Percentiles rank a stretch among this genome's conserved stretches.
Conservation (phyloP, 2,797 vertebrate genomes). For the Acrossocheilus wenchowensis region DNA sequence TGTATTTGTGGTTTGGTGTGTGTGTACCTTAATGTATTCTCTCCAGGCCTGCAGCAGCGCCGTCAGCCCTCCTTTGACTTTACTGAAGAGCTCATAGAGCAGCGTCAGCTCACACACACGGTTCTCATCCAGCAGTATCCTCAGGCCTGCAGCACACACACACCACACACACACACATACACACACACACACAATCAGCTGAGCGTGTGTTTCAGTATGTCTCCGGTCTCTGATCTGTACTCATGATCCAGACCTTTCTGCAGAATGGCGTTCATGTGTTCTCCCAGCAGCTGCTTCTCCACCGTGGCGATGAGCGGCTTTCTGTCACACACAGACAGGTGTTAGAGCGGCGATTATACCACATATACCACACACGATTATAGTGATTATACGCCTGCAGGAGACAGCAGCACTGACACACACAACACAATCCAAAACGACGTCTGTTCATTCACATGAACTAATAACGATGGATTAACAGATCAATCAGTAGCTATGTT, state of each 20-base stretch:
- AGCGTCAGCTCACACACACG: constrained; percentile 94
- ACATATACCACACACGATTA: no score
- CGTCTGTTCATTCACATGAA: neutral
- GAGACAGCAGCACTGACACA: no score
- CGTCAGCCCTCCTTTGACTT: constrained; percentile 92
- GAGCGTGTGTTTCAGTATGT: neutral
- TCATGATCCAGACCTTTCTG: constrained; percentile 88
- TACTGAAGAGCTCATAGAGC: constrained; percentile 95
- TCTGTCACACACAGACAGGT: constrained; percentile 75
- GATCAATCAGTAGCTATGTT: neutral
- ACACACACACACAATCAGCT: neutral
- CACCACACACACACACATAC: no score
- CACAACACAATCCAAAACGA: no score
- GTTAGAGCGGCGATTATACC: constrained; percentile 11
- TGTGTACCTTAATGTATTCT: constrained; percentile 94
- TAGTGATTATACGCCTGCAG: no score
- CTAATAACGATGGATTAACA: neutral
- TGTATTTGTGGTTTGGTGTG: neutral
- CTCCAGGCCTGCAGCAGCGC: constrained; percentile 97
- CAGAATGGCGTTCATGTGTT: constrained; percentile 95
- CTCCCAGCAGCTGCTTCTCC: constrained; percentile 96
- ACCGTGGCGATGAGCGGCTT: constrained; percentile 96
- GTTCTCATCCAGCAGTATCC: constrained; percentile 96
- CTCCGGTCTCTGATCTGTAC: neutral
- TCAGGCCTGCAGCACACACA: constrained; percentile 83